Conservation (phyloP, 37 sponge, comb jelly and placozoan species). For the Bolinopsis microptera region DNA sequence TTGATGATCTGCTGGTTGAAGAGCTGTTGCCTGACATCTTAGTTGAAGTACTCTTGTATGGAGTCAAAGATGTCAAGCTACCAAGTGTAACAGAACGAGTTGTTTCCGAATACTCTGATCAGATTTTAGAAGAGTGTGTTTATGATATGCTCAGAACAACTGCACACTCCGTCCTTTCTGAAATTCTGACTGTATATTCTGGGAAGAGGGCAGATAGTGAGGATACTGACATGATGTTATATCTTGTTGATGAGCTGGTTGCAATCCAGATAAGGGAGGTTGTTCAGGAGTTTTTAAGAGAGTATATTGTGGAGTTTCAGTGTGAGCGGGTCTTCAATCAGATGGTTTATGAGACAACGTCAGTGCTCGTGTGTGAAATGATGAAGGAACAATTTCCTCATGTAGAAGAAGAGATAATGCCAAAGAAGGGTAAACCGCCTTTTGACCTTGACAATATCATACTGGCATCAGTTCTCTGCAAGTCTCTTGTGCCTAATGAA, state of each 20-base stretch:
- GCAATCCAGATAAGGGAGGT: constrained; percentile 14
- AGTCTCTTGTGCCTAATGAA: constrained; percentile 52
- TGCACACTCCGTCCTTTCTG: neutral
- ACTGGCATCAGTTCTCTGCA: constrained; percentile 41
- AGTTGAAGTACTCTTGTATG: constrained; percentile 44
- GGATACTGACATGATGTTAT: neutral
- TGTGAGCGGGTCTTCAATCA: constrained; percentile 48
- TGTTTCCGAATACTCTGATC: constrained; percentile 10
- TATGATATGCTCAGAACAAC: constrained; percentile 2
- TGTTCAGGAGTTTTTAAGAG: constrained; percentile 34
- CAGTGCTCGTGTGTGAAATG: neutral
- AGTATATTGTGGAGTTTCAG: constrained; percentile 33
- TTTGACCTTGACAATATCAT: constrained; percentile 55
- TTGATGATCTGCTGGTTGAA: constrained; percentile 40
- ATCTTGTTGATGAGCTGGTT: constrained; percentile 28
- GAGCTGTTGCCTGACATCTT: constrained; percentile 48
- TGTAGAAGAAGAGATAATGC: neutral
- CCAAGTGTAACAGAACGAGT: constrained; percentile 32
- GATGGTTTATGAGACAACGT: constrained; percentile 21
- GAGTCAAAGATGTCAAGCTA: constrained; percentile 5
- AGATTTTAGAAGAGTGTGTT: constrained; percentile 9
- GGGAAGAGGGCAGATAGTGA: neutral
- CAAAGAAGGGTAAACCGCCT: neutral
- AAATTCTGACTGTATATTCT: constrained; percentile 4
- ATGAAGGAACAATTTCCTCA: neutral